Base-by-base conservation (phyloP, 2,797 vertebrate species). In the Artibeus jamaicensis region DNA sequence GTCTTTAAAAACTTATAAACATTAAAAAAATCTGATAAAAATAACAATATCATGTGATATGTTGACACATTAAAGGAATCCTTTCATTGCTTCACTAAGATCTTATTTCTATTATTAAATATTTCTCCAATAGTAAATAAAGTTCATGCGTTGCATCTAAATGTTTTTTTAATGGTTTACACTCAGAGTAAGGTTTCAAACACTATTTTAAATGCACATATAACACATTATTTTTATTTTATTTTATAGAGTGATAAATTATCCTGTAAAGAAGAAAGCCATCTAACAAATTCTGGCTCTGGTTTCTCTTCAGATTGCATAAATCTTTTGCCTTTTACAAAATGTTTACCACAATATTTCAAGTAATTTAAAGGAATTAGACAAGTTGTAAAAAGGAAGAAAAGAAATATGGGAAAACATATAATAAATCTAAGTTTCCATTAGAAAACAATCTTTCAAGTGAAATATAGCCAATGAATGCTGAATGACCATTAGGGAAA, bases 1-100 rank as follows among this genome's bases (percentile, higher is more conserved):
- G 67, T 62, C 91, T 97, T 71, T 93, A 85, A 59, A 91, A 89
- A 94, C 32, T 90, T 82, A 96, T 82, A 93, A 96, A 94, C 55
- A 90, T 68, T 68, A 86, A 93, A 42, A 42, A 90, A 70, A 48
- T 46, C 67, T 87, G 55, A 67, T 71, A 95, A 95, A 96, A 83
- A 89, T 50, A 94, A 96, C 71, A 37, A 2, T 21, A 62, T 2
- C 2, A 83, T 39, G 67, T 62, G 88, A 93, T 32, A 5, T 78
- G 44, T 5, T 89, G 84, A 86, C 85, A 97, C 62, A 88, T 67
- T 79, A 92, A 82, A 97, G 55, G 68, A 95, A 94, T 70, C 29
- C 37, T 87, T 42, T 48, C 87, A 48, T 26, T 94, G 37, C 93
- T 88, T 95, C 93, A 96, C 89, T 48, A 95, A 91, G 79, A 96